Conservation (phyloP, 2,113 vertebrate genomes). For the Ploceus nigricollis region DNA sequence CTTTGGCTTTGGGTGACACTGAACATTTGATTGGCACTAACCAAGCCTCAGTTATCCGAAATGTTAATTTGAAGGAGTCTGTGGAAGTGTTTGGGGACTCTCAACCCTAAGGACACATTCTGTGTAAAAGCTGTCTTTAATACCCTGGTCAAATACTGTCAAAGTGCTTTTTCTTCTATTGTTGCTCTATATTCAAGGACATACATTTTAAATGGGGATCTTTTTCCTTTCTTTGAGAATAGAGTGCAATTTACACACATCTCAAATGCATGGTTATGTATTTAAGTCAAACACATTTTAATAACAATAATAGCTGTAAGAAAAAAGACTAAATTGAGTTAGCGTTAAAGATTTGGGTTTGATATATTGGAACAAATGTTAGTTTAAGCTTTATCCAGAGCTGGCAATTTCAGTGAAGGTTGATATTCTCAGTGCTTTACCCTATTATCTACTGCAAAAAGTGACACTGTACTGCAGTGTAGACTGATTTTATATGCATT, state of each 20-base stretch:
- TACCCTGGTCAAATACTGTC: neutral
- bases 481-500: neutral
- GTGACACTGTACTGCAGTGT: neutral
- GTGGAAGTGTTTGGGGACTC: neutral
- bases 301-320: neutral
- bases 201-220: neutral
- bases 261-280: neutral
- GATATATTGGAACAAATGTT: neutral
- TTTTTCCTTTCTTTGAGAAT: neutral
- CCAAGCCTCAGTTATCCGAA: neutral
- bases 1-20: constrained; percentile 6
- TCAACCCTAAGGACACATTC: neutral
- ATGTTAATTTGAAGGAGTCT: constrained; percentile 6
- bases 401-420: neutral
- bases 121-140: neutral
- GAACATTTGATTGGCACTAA: neutral
- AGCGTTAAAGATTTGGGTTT: neutral
- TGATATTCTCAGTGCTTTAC: neutral
- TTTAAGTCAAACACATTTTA: neutral
- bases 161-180: neutral
- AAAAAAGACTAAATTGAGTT: neutral
- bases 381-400: neutral
- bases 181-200: neutral
- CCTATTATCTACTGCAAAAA: neutral
- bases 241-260: neutral